phyloP scores from a whole-genome alignment of 2,888 invertebrate species.

The Cryptophagus acutangulus region DNA sequence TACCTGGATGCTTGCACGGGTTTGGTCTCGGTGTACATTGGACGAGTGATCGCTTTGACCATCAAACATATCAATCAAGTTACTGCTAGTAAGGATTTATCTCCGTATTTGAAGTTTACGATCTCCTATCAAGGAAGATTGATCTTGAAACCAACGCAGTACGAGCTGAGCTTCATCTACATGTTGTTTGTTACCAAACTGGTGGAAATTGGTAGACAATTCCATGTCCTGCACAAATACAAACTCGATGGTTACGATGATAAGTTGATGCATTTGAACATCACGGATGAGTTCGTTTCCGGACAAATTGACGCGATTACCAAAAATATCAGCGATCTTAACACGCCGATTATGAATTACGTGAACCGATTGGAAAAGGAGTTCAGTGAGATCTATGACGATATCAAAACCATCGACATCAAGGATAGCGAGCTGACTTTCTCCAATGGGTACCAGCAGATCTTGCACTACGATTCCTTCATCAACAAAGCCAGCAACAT shows the following conservation, averaged over 20 bases:
- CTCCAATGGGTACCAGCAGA: conserved; percentile 57
- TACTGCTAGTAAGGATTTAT: conserved; percentile 51
- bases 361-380: conserved; percentile 51
- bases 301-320: conserved; percentile 53
- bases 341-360: conserved; percentile 55
- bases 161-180: conserved; percentile 55
- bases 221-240: conserved; percentile 30
- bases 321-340: conserved; percentile 52
- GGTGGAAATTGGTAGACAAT: conserved; percentile 15
- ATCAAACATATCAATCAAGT: conserved; percentile 58
- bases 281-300: conserved; percentile 39
- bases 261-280: conserved; percentile 32
- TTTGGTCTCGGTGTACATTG: conserved; percentile 58
- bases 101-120: conserved; percentile 59
- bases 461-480: conserved; percentile 57
- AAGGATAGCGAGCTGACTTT: conserved; percentile 53
- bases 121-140: conserved; percentile 30
- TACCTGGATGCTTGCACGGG: conserved; percentile 36
- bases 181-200: conserved; percentile 51
- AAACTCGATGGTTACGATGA: conserved; percentile 27
- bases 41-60: conserved; percentile 62
- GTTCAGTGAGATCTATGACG: conserved; percentile 51
- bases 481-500: conserved; percentile 58
- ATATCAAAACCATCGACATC: conserved; percentile 35
- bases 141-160: conserved; percentile 57